Evolutionary conservation across 2,113 vertebrate species (phyloP).

Genomic region (Nothobranchius kuhntae): DNA sequence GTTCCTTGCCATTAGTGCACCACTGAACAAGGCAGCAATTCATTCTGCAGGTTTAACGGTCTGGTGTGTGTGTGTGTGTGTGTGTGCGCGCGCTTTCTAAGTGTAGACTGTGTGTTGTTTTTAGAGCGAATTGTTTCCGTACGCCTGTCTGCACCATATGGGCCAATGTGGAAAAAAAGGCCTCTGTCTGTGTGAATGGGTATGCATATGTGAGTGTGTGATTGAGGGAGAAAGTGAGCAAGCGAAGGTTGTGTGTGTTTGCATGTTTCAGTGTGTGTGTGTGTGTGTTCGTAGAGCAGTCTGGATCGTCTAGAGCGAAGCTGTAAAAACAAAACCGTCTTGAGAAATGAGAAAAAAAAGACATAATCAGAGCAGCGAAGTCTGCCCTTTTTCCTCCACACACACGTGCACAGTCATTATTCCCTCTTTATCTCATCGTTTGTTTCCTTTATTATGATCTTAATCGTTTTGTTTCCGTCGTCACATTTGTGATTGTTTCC

Average conservation of each 20-base stretch:
- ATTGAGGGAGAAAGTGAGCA: conserved; percentile 11
- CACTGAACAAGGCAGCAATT: conserved; percentile 76
- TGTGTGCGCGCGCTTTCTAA: conserved; percentile 60
- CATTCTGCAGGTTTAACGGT: conserved; percentile 76
- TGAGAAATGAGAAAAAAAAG: conserved; percentile 31
- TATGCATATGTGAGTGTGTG: conserved; percentile 25
- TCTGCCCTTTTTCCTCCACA: conserved; percentile 18
- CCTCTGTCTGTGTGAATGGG: conserved; percentile 57
- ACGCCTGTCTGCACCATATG: conserved; percentile 75
- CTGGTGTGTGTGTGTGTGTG: conserved; percentile 35
- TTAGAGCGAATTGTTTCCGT: conserved; percentile 77
- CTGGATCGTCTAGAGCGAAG: conserved; percentile 63
- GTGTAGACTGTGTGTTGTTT: conserved; percentile 74
- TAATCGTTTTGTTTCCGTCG: background rate
- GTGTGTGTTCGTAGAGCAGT: conserved; percentile 42
- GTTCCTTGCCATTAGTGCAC: conserved; percentile 70
- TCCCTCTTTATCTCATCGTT: conserved; percentile 2
- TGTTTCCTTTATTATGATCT: background rate
- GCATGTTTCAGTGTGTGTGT: conserved; percentile 27
- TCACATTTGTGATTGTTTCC: background rate
- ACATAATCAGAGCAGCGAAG: conserved; percentile 43
- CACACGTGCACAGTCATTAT: background rate
- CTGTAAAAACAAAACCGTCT: conserved; percentile 72
- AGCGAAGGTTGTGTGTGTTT: conserved; percentile 17
- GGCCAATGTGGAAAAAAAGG: conserved; percentile 74